These are phyloP conservation scores for Sciaenops ocellatus DNA, from an alignment of 2,797 vertebrate species.

Conservation along the genomic window DNA sequence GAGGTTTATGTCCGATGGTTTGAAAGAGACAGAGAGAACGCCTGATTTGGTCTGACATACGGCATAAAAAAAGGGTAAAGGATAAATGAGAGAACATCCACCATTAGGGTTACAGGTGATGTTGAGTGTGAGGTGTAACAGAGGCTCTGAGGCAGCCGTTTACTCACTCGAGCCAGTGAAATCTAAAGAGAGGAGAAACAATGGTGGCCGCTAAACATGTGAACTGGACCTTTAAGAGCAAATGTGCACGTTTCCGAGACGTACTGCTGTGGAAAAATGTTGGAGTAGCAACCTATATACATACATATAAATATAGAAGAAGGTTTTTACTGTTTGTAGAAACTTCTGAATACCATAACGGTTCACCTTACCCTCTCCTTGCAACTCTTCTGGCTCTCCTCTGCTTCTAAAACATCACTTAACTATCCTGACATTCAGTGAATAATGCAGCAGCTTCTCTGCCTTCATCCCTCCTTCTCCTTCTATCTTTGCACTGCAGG, in stretches of 20 bases:
- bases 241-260: background rate
- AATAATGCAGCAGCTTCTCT: conserved; percentile 82
- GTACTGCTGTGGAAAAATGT: background rate
- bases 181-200: too few species aligned
- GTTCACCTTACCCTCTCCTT: conserved; percentile 71
- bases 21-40: too few species aligned
- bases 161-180: too few species aligned
- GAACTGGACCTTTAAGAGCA: too few species aligned
- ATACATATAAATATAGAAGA: background rate
- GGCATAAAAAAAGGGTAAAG: too few species aligned
- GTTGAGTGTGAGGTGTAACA: too few species aligned
- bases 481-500: conserved; percentile 69
- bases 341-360: conserved; percentile 65
- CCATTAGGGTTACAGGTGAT: too few species aligned
- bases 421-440: conserved; percentile 76
- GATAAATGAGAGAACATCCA: too few species aligned
- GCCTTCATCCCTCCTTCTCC: conserved; percentile 64
- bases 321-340: conserved; percentile 51
- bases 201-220: too few species aligned
- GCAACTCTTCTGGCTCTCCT: conserved; percentile 48
- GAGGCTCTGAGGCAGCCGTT: too few species aligned
- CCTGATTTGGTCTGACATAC: too few species aligned
- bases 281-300: background rate
- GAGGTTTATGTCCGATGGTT: too few species aligned
- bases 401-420: conserved; percentile 66